Conservation (phyloP, 2,888 invertebrate species). For the Andrena haemorrhoa region DNA sequence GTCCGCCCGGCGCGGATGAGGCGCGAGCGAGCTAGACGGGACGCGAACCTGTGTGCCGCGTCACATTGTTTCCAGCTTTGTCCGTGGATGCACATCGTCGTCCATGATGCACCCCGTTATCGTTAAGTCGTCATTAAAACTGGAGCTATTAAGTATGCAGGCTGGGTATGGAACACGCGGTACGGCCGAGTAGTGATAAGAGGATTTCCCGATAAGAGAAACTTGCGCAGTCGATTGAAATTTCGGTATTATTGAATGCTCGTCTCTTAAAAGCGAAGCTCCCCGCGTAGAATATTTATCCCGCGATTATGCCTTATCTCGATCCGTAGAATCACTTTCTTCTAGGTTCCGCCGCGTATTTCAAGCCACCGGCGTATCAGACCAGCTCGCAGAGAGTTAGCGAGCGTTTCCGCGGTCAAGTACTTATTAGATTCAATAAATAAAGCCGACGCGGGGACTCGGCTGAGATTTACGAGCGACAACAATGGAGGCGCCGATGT, state of each 20-base stretch:
- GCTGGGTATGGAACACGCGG: not conserved
- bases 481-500: not conserved
- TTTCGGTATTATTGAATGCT: not conserved
- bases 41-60: conserved; percentile 51
- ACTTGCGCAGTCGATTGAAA: not conserved
- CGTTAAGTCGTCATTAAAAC: conserved; percentile 65
- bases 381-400: not conserved
- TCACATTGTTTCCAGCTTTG: conserved; percentile 63
- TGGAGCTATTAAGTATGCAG: conserved; percentile 63
- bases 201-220: not conserved
- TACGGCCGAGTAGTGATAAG: not conserved
- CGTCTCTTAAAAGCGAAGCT: not conserved
- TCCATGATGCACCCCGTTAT: conserved; percentile 49
- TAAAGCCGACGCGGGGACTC: not conserved
- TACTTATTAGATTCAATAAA: conserved; percentile 30
- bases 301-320: no score
- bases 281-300: no score
- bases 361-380: not conserved
- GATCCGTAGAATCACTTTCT: no score
- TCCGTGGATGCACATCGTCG: conserved; percentile 51
- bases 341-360: not conserved
- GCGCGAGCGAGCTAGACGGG: conserved; percentile 54
- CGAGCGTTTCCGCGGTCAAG: not conserved
- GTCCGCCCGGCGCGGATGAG: conserved; percentile 69
- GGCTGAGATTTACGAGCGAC: not conserved